Percentiles rank a stretch among this genome's conserved stretches.
Evolutionary conservation across 2,797 vertebrate species (phyloP).

Genomic region (Orestias chungarensis): DNA sequence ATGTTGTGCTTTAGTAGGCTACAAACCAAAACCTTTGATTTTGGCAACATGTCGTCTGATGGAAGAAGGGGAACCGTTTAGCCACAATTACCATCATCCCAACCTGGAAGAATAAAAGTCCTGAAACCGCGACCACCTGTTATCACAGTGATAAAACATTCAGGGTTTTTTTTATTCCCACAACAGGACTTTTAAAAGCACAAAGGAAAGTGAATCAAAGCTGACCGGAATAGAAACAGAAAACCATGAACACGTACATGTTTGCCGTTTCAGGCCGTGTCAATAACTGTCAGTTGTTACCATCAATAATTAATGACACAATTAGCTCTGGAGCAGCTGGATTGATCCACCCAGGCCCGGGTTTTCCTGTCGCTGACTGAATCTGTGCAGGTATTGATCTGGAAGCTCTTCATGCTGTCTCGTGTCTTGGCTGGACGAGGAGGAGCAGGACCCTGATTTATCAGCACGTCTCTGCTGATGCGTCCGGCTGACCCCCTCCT

Average conservation of each 20-base stretch:
- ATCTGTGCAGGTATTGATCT: conserved; percentile 61
- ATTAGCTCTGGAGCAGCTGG: conserved; percentile 60
- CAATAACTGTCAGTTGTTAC: conserved; percentile 59
- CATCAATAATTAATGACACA: conserved; percentile 74
- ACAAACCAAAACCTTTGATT: too few relatives aligned
- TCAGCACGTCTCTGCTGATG: conserved; percentile 28
- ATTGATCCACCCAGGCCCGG: conserved; percentile 37
- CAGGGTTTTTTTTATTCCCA: neutral
- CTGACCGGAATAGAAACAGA: neutral
- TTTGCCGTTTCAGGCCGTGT: conserved; percentile 29
- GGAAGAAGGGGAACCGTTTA: too few relatives aligned
- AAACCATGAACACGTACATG: conserved; percentile 12
- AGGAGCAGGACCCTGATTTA: conserved; percentile 5
- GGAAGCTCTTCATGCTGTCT: conserved; percentile 44
- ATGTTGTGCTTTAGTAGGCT: too few relatives aligned
- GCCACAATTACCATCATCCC: too few relatives aligned
- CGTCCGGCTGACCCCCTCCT: neutral
- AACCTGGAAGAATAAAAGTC: too few relatives aligned
- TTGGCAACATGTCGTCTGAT: too few relatives aligned
- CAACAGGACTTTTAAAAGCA: neutral
- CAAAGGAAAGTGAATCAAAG: neutral
- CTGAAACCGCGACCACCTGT: neutral
- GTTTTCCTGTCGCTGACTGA: conserved; percentile 26
- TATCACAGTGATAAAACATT: neutral
- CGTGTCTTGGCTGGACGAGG: conserved; percentile 18